These are phyloP conservation scores for Telmatherina bonti DNA, from an alignment of 2,797 vertebrate genomes.

Conservation along the genomic window DNA sequence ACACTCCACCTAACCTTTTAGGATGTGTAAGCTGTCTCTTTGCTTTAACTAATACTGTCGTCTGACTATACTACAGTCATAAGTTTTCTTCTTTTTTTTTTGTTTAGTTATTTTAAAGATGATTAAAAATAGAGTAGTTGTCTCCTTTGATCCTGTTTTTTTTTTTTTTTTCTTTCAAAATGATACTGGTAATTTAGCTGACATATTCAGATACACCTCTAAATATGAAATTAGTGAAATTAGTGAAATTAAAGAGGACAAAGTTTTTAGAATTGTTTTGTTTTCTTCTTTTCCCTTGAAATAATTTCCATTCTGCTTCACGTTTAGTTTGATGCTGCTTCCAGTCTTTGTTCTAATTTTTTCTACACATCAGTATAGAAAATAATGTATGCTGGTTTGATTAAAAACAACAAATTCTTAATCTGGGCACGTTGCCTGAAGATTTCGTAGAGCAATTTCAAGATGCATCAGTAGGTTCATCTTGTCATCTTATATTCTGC, in stretches of 20 bases:
- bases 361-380: background rate
- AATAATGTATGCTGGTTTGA: constrained; percentile 3
- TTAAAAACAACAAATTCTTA: constrained; percentile 25
- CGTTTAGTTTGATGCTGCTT: constrained; percentile 6
- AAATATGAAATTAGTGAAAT: constrained; percentile 14
- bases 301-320: background rate
- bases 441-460: constrained; percentile 30
- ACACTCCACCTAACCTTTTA: constrained; percentile 60
- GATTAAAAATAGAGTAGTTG: too few relatives aligned
- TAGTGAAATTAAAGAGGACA: constrained; percentile 1
- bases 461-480: constrained; percentile 51
- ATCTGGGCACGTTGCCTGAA: constrained; percentile 21
- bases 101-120: too few relatives aligned
- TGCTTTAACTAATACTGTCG: constrained; percentile 61
- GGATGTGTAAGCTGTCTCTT: constrained; percentile 63
- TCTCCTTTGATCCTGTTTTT: background rate
- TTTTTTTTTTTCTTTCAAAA: background rate
- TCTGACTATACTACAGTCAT: constrained; percentile 32
- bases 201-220: background rate
- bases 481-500: constrained; percentile 48
- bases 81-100: background rate
- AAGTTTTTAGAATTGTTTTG: background rate
- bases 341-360: constrained; percentile 18
- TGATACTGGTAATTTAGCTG: background rate
- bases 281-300: background rate